Conservation (phyloP, 2,888 invertebrate genomes). For the Ennomos quercinarius region DNA sequence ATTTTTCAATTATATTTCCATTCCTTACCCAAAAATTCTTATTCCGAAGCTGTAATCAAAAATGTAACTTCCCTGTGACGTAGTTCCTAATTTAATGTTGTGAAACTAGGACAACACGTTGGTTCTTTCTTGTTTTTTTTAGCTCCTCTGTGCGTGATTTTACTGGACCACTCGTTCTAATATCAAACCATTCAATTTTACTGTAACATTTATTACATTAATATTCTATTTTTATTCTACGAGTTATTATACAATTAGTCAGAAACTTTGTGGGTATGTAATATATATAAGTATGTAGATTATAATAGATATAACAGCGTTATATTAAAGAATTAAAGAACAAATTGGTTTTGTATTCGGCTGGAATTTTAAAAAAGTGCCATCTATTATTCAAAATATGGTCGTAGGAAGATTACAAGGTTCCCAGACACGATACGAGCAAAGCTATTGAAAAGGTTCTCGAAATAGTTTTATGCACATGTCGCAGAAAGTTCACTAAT, state of each 20-base stretch:
- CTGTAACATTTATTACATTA: slow-evolving; percentile 11
- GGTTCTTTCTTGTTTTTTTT: slow-evolving; percentile 10
- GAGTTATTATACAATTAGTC: slow-evolving; percentile 4
- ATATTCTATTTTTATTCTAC: slow-evolving; percentile 16
- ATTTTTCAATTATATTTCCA: not conserved
- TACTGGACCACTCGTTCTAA: slow-evolving; percentile 54
- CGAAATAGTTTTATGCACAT: too few relatives aligned
- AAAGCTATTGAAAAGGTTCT: too few relatives aligned
- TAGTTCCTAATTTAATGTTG: not conserved
- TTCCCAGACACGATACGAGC: too few relatives aligned
- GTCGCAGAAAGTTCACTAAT: not conserved
- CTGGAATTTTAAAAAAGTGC: slow-evolving; percentile 14
- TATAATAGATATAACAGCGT: slow-evolving; percentile 9
- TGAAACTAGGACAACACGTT: not conserved
- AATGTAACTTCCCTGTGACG: too few relatives aligned
- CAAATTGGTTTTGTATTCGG: not conserved
- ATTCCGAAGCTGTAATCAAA: too few relatives aligned
- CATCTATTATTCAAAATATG: slow-evolving; percentile 13
- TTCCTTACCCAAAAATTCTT: too few relatives aligned
- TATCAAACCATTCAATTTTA: slow-evolving; percentile 36
- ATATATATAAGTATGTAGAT: slow-evolving; percentile 3
- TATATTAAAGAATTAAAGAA: slow-evolving; percentile 4
- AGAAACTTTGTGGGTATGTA: slow-evolving; percentile 1
- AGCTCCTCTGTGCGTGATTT: slow-evolving; percentile 62
- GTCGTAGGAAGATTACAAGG: not conserved